Evolutionary conservation across 2,797 vertebrate genomes (phyloP), one percentile per base, ranked within the genome.

Genomic region (Semaprochilodus insignis): DNA sequence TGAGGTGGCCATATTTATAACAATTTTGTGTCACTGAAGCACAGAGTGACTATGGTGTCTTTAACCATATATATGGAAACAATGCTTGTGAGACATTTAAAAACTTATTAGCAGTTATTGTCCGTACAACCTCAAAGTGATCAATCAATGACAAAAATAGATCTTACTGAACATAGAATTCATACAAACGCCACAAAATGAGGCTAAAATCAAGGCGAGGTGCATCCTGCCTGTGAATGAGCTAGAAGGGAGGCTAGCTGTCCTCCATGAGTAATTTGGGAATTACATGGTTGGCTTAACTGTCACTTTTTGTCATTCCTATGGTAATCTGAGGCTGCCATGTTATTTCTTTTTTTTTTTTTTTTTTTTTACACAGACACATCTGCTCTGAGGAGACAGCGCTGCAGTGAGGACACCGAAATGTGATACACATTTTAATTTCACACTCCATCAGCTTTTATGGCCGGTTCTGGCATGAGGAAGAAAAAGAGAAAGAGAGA

Each of bases 381-480:
- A 80, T 54, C 73, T 40, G 36, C 3, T 27, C 73, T 73, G 59
- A 81, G 21, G 31, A 75, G 40, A 80, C 90, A 92, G 59, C 3
- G 31, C 31, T 31, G 31, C n/a, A 65, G 55, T 71, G 81, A 92
- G 92, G 93, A 94, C 93, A 94, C 93, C 91, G 94, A 95, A 94
- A 97, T 97, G 96, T 94, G 97, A 97, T 97, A 97, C 96, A 97
- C 96, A 96, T 97, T 98, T 97, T 97, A 97, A 98, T 99, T 98
- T 98, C 97, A 98, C 97, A 98, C 96, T 96, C 95, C 96, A 97
- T 97, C 97, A 96, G 95, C 92, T 96, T 97, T 97, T 95, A 96
- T 93, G 93, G 92, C 94, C 88, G 85, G 91, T 94, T 92, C 95
- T 94, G 93, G 71, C 59, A 60, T 36, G 27, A 55, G 57, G 74